Evolutionary conservation across 1,140 invertebrate genomes (phyloP), one percentile per base, ranked within the genome.

Genomic region (Drosophila sulfurigaster): DNA sequence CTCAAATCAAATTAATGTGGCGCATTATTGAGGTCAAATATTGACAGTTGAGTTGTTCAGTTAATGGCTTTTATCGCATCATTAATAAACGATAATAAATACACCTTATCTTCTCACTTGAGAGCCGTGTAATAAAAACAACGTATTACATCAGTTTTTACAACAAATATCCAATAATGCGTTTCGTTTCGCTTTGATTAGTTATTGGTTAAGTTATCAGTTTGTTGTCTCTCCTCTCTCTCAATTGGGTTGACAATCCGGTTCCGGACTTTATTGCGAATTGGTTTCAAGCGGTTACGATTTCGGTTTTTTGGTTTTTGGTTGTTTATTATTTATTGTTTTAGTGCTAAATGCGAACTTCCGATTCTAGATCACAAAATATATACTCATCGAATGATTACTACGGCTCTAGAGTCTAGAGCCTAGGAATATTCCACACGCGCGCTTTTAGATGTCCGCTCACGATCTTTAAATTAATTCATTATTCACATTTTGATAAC

Each of bases 71-170:
- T 82, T 87, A 87, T 77, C 81, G 51, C 60, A 48, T 66, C 81
- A 70, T 87, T 87, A 73, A 78, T 85, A 71, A 69, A 46, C 20
- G 76, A 15, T 81, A 81, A 89, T 88, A 90, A 89, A 85, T 86
- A 75, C 63, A 54, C 76, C 48, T 49, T 28, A 65, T 72, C 51
- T 3, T 71, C 51, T 2, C 5, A 8, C 1, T 16, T 10, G 35
- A 32, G 56, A 20, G 15, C 35, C n/a, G 7, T 83, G 83, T 75
- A 88, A 88, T 81, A 49, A 69, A 83, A 83, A 88, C 77, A 82
- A 63, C 43, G 30, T 67, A 91, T 91, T 91, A 88, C 79, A 91
- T 88, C 79, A 91, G 80, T 59, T 35, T 25, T 56, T 20, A 49
- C 41, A 69, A 7, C 35, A 15, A 49, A 41, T 41, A 59, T 57